A percentile compares a stretch with the other conserved stretches of the same genome.
These are phyloP conservation scores for Ctenosaura bakeri DNA, from an alignment of 2,797 vertebrate genomes.

Conservation along the genomic window DNA sequence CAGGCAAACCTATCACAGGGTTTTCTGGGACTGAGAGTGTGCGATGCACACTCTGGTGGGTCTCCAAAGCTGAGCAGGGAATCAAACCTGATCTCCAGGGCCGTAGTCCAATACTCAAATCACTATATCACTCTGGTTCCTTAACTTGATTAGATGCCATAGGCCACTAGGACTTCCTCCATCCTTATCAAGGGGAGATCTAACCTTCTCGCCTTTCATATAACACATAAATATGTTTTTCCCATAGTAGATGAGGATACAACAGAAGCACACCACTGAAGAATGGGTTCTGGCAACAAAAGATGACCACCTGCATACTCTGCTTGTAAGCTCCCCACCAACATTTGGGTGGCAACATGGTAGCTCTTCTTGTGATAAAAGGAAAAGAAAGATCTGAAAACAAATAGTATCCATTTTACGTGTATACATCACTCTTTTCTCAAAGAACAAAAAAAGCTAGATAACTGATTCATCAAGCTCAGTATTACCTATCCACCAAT, in stretches of 20 bases:
- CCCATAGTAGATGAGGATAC: neutral
- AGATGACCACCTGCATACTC: neutral
- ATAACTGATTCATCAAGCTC: neutral
- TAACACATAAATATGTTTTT: neutral
- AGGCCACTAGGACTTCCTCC: too few relatives aligned
- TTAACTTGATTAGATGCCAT: too few relatives aligned
- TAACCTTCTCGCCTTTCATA: too few relatives aligned
- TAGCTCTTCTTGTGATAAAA: neutral
- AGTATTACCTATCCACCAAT: neutral
- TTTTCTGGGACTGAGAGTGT: too few relatives aligned
- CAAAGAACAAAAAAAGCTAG: neutral
- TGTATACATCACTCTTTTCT: too few relatives aligned
- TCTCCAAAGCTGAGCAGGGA: too few relatives aligned
- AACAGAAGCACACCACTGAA: neutral
- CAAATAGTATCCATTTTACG: neutral
- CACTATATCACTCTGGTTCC: too few relatives aligned
- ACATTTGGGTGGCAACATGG: neutral
- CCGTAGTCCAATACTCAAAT: too few relatives aligned
- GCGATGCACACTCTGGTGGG: too few relatives aligned
- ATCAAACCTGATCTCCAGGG: too few relatives aligned
- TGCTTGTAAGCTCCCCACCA: neutral
- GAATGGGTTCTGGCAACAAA: neutral
- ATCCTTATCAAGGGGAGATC: too few relatives aligned
- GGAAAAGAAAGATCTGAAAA: neutral
- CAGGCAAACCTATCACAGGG: too few relatives aligned